Conservation (phyloP, 2,113 vertebrate genomes). For the Cichladusa arquata region DNA sequence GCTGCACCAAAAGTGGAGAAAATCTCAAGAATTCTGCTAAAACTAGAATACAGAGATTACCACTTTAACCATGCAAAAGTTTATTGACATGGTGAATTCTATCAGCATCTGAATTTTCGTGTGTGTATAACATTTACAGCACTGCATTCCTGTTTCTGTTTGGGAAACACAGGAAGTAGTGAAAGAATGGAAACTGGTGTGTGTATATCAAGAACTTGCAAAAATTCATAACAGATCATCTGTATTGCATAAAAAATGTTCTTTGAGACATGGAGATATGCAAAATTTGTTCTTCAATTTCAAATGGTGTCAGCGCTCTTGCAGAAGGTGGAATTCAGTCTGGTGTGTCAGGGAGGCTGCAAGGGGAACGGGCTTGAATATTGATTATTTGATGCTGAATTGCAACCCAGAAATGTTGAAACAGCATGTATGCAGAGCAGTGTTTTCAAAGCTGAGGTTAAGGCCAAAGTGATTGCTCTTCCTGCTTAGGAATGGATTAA, state of each 20-base stretch:
- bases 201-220: background rate
- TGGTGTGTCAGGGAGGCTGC: slow-evolving; percentile 41
- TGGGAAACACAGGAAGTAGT: background rate
- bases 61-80: background rate
- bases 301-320: background rate
- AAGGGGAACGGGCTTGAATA: slow-evolving; percentile 43
- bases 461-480: slow-evolving; percentile 59
- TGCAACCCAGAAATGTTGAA: slow-evolving; percentile 65
- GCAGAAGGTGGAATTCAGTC: background rate
- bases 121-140: background rate
- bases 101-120: background rate
- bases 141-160: background rate
- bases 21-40: background rate
- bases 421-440: slow-evolving; percentile 62
- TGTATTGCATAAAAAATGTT: background rate
- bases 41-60: background rate
- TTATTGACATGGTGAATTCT: background rate
- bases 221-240: background rate
- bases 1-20: background rate
- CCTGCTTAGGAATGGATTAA: slow-evolving; percentile 41
- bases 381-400: slow-evolving; percentile 67
- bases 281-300: background rate
- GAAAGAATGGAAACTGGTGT: background rate
- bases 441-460: slow-evolving; percentile 32
- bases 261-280: background rate